Evolutionary conservation across 2,113 vertebrate species (phyloP).

Genomic region (Anthoscopus minutus): DNA sequence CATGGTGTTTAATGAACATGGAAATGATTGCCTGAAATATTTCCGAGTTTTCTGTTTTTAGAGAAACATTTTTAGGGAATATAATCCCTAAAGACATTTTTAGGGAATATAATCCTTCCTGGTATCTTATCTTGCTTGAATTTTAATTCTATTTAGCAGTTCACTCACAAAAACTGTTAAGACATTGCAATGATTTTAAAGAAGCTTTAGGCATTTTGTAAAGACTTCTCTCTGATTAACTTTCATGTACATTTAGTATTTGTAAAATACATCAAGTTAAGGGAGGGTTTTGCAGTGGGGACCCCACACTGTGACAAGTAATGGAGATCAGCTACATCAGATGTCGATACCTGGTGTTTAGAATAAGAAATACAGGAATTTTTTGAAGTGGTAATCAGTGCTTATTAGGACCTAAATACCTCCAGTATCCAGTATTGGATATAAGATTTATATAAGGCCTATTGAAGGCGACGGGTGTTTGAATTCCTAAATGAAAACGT

Average conservation of each 20-base stretch:
- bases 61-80: too few species aligned
- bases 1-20: background rate
- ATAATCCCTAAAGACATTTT: too few species aligned
- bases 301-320: background rate
- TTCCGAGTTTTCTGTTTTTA: background rate
- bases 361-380: background rate
- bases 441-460: background rate
- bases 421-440: background rate
- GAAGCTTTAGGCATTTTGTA: background rate
- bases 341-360: background rate
- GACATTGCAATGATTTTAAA: background rate
- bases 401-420: background rate
- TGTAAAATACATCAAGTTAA: background rate
- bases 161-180: background rate
- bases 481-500: background rate
- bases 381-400: background rate
- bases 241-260: background rate
- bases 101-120: background rate
- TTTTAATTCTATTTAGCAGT: background rate
- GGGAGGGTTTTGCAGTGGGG: background rate
- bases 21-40: background rate
- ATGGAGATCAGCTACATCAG: background rate
- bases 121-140: background rate
- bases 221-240: background rate
- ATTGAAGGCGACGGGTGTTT: background rate